Evolutionary conservation across 37 sponge, comb jelly and placozoan species (phyloP), one percentile per base, ranked within the genome.

Genomic region (Bolinopsis microptera): DNA sequence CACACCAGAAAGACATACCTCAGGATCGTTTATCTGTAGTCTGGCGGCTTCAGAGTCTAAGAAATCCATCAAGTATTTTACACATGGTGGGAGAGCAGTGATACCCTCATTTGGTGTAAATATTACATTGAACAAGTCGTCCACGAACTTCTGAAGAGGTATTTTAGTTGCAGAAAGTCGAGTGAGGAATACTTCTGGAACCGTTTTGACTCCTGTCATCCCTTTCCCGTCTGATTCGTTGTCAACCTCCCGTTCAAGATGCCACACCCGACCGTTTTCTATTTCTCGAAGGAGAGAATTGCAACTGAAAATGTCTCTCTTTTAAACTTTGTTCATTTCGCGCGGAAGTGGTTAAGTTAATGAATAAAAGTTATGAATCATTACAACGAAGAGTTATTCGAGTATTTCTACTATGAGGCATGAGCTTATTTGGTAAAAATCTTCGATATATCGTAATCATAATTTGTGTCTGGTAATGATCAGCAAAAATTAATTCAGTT

Each of bases 221-320:
- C 90, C 90, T 48, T 86, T 86, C 8, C 90, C 90, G 3, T 86
- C 90, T 3, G 36, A 28, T 0, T 86, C 90, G 28, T 28, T 86
- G 90, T 86, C 90, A 23, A 86, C 90, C 18, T 86, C 90, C 90
- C 90, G 40, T 30, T 86, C 90, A 8, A 86, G 61, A 40, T 86
- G 90, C 90, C 90, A 86, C 26, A 86, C 90, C 61, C 90, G 40
- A 0, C 90, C 90, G 36, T 34, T 86, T 22, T 86, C 90, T 28
- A 86, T 86, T 48, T 86, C 90, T n/a, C 90, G 90, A 27, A 86
- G 90, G 1, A 86, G 90, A 0, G 90, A 86, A 48, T 86, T 86
- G 61, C 90, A 86, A 30, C 90, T 86, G 90, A 77, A 48, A 48
- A n/a, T n/a, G n/a, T n/a, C n/a, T n/a, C n/a, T n/a, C n/a, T n/a